These are phyloP conservation scores for Eutolmus rufibarbis DNA, from an alignment of 2,888 invertebrate genomes.

Conservation along the genomic window DNA sequence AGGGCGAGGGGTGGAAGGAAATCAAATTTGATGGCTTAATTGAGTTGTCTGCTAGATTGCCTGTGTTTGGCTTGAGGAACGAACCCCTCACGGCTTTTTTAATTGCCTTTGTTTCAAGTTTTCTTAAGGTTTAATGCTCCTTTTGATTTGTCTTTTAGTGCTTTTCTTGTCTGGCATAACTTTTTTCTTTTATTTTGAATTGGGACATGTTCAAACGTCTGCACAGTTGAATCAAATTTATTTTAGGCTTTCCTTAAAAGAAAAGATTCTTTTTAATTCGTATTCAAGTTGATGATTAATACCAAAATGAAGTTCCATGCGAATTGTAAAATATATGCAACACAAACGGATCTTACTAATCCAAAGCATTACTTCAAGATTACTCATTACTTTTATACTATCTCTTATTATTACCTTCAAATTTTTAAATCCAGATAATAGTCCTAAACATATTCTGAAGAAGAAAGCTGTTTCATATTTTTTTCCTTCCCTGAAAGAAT, in stretches of 20 bases:
- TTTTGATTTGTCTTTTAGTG: neutral
- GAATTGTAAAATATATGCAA: no score
- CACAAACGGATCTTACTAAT: no score
- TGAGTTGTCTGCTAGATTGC: slow-evolving; percentile 32
- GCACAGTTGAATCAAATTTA: neutral
- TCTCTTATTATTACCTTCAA: no score
- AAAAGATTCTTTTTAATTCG: no score
- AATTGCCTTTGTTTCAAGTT: slow-evolving; percentile 10
- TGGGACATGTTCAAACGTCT: neutral
- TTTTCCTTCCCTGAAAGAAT: no score
- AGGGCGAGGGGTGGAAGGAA: neutral
- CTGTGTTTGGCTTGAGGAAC: neutral
- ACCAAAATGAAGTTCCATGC: no score
- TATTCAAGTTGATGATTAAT: no score
- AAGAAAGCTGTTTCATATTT: no score
- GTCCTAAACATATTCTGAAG: no score
- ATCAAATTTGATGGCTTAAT: slow-evolving; percentile 36
- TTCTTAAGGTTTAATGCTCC: neutral
- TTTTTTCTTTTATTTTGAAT: neutral
- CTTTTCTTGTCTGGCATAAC: neutral
- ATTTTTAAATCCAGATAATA: no score
- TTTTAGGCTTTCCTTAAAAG: neutral
- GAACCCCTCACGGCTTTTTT: neutral
- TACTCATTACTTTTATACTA: no score
- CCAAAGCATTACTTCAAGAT: no score